Base-by-base conservation (phyloP, 2,888 invertebrate species). In the Venusia cambrica region DNA sequence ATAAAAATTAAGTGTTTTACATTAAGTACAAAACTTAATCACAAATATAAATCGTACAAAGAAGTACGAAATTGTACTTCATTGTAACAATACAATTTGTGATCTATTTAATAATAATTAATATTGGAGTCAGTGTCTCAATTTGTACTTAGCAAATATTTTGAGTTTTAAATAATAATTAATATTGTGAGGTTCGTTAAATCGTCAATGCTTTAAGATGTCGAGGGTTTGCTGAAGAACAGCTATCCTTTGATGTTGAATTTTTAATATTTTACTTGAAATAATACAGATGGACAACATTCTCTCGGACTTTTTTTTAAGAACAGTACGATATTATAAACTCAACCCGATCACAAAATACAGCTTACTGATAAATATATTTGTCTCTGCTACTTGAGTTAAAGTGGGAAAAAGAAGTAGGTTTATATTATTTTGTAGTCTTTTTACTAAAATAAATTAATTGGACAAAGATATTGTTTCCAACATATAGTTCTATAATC, bases 341-440 rank as follows among this genome's bases (percentile, higher is more conserved):
- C 27, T 36, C 38, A 49, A 38, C 46, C 48, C 44, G 44, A 30
- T 34, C 13, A 8, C 25, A 21, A 30, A 34, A 32, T 20, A 29
- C 19, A 42, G 27, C 4, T 17, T 12, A 40, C 32, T 42, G 35
- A 33, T 30, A 15, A 19, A 18, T 32, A 25, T 8, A 16, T 25
- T 51, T 52, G 56, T 51, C 60, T 54, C 57, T 61, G 56, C 35
- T 55, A 28, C 39, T 28, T 39, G 59, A 53, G 31, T 19, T 7
- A 9, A 53, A 45, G 49, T 45, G 20, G 20, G 45, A 44, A 42
- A 31, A 24, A 12, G 31, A 31, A 40, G 39, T 26, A 11, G 16
- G 22, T 9, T 16, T 33, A 6, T 12, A 33, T 30, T 7, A 16
- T 8, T 8, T 10, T 16, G 7, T 17, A 7, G 15, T 28, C 1